Conservation (phyloP, 2,113 vertebrate genomes). For the Myotis lucifugus region DNA sequence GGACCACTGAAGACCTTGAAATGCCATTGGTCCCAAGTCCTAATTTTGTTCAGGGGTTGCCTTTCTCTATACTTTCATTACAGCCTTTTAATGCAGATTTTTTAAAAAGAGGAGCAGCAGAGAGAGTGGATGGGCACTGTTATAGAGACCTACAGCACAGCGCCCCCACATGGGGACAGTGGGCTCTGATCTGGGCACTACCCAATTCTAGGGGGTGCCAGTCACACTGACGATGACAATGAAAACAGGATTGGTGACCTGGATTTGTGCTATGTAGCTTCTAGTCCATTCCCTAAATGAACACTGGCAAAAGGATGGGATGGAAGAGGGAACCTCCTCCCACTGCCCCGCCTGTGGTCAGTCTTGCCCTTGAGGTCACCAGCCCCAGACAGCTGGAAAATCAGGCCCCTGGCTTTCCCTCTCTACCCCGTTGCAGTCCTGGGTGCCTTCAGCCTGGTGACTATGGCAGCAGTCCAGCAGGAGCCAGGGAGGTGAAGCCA, state of each 20-base stretch:
- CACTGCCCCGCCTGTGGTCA: not conserved
- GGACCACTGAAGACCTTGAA: fast-evolving
- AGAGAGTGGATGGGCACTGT: not conserved
- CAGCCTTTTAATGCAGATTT: not conserved
- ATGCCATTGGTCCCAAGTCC: not conserved
- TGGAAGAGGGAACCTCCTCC: not conserved
- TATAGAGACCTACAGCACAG: not conserved
- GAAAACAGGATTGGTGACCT: not conserved
- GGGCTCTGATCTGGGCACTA: fast-evolving
- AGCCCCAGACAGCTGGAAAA: not conserved
- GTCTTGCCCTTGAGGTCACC: not conserved
- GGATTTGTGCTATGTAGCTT: not conserved
- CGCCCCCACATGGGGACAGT: fast-evolving
- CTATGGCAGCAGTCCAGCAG: not conserved
- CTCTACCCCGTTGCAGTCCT: not conserved
- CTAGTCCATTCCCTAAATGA: not conserved
- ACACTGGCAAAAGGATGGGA: fast-evolving
- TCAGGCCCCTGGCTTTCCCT: not conserved
- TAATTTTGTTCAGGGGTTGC: not conserved
- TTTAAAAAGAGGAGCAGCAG: not conserved
- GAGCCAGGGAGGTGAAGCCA: not conserved
- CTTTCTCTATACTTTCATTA: not conserved
- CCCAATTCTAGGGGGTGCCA: not conserved
- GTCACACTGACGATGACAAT: not conserved
- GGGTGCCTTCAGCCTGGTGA: not conserved